phyloP scores from a whole-genome alignment of 2,797 vertebrate species.

The Mormyrus proboscirostris region DNA sequence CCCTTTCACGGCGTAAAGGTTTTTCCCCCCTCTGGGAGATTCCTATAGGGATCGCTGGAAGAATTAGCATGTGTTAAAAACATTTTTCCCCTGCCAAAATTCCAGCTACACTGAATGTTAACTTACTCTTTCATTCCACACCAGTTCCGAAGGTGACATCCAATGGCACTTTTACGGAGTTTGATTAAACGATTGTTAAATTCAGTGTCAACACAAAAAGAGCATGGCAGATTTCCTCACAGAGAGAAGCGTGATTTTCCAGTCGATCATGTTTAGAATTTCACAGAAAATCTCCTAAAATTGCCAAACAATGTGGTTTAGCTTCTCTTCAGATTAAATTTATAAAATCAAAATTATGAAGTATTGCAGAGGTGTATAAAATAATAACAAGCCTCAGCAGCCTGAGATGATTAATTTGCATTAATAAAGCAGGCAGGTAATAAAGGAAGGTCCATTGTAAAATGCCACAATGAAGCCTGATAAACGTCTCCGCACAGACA shows the following conservation, averaged over 20 bases:
- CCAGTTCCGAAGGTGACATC: slow-evolving; percentile 15
- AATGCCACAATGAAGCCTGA: neutral
- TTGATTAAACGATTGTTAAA: slow-evolving; percentile 16
- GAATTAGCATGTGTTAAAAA: slow-evolving; percentile 29
- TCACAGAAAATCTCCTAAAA: slow-evolving; percentile 2
- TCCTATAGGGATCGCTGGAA: slow-evolving; percentile 22
- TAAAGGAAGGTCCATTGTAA: neutral
- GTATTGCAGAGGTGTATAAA: neutral
- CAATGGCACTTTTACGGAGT: neutral
- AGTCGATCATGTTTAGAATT: neutral
- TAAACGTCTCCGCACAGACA: neutral
- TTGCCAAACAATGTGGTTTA: neutral
- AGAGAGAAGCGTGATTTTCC: neutral
- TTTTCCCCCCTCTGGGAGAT: slow-evolving; percentile 24
- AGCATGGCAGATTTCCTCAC: neutral
- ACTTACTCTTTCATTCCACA: slow-evolving; percentile 13
- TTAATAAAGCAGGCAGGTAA: slow-evolving; percentile 2
- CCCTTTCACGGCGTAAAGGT: slow-evolving; percentile 12
- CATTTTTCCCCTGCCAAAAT: slow-evolving; percentile 13
- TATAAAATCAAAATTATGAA: neutral
- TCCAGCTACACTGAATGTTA: slow-evolving; percentile 17
- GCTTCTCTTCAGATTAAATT: neutral
- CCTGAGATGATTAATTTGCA: neutral
- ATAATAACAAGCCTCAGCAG: neutral
- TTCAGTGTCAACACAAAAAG: slow-evolving; percentile 4